Conservation (phyloP, 2,888 invertebrate species). For the Euspilapteryx auroguttella region DNA sequence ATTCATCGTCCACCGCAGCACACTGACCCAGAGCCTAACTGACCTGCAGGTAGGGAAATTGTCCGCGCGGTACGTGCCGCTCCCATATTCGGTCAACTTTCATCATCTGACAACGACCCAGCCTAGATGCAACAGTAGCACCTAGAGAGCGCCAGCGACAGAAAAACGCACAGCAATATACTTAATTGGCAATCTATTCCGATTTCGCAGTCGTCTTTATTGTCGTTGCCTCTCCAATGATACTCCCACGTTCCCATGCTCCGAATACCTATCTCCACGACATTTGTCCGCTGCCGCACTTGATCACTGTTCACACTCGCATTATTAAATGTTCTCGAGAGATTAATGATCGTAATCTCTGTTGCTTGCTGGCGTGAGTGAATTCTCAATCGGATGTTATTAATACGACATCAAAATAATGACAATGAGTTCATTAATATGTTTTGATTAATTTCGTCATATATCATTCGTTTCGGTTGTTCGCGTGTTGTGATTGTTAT, state of each 20-base stretch:
- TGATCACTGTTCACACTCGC: slow-evolving; percentile 9
- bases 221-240: slow-evolving; percentile 12
- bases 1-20: slow-evolving; percentile 42
- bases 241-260: slow-evolving; percentile 47
- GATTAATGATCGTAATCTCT: slow-evolving; percentile 6
- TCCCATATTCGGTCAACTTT: slow-evolving; percentile 49
- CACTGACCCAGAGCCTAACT: slow-evolving; percentile 39
- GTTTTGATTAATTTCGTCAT: too few relatives aligned
- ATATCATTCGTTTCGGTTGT: too few relatives aligned
- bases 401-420: too few relatives aligned
- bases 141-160: too few relatives aligned
- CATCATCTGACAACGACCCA: slow-evolving; percentile 43
- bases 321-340: slow-evolving; percentile 9
- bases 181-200: slow-evolving; percentile 23
- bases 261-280: slow-evolving; percentile 33
- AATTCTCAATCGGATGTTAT: too few relatives aligned
- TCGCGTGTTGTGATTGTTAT: too few relatives aligned
- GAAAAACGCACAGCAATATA: slow-evolving; percentile 9
- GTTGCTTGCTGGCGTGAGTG: too few relatives aligned
- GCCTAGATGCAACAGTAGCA: too few relatives aligned
- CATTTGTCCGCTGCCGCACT: slow-evolving; percentile 15
- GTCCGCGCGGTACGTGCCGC: slow-evolving; percentile 29
- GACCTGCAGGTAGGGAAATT: slow-evolving; percentile 39
- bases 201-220: slow-evolving; percentile 20
- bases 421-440: too few relatives aligned